Conservation (phyloP, 1,140 invertebrate genomes). For the Sarcophaga peregrina region DNA sequence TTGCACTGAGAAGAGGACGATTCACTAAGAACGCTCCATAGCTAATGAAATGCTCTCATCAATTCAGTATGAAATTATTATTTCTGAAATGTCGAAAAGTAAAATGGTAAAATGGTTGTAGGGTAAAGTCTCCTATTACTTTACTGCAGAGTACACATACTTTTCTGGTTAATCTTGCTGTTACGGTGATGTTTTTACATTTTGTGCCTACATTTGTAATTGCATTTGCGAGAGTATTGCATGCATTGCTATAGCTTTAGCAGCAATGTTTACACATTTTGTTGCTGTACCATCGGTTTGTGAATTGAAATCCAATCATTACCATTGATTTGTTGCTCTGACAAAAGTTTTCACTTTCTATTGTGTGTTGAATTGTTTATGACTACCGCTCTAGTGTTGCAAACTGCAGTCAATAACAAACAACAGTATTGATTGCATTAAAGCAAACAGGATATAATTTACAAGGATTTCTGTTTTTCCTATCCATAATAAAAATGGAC, state of each 20-base stretch:
- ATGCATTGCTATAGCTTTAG: not conserved
- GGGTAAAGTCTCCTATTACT: too few relatives aligned
- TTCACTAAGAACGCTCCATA: too few relatives aligned
- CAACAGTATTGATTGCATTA: not conserved
- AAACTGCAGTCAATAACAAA: not conserved
- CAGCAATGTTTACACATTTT: conserved; percentile 4
- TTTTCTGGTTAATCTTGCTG: too few relatives aligned
- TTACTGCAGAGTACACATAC: too few relatives aligned
- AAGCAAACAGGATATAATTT: not conserved
- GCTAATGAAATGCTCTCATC: too few relatives aligned
- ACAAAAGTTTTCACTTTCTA: not conserved
- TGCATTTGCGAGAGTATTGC: not conserved
- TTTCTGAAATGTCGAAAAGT: too few relatives aligned
- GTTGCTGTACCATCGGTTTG: not conserved
- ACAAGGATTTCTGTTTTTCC: too few relatives aligned
- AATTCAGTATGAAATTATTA: too few relatives aligned
- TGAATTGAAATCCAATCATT: conserved; percentile 23
- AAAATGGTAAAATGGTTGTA: too few relatives aligned
- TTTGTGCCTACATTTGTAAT: not conserved
- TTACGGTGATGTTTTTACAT: not conserved
- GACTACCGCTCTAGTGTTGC: not conserved
- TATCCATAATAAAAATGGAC: too few relatives aligned
- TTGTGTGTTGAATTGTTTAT: conserved; percentile 24
- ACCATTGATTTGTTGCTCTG: conserved; percentile 32
- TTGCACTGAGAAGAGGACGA: too few relatives aligned